Conservation (phyloP, 2,113 vertebrate genomes). For the Ranitomeya imitator region DNA sequence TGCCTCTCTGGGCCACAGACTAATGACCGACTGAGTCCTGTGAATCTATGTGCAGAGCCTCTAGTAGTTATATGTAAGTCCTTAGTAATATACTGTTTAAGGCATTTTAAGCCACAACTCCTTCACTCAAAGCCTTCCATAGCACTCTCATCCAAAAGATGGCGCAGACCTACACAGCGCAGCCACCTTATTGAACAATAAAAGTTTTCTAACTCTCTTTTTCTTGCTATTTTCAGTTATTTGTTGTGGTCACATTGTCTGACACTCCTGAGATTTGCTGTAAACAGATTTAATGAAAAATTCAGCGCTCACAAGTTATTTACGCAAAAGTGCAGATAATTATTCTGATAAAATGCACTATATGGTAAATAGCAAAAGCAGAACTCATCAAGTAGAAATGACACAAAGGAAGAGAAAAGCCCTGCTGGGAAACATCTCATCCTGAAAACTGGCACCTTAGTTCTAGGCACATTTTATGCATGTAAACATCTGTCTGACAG, state of each 20-base stretch:
- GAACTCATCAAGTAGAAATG: constrained; percentile 30
- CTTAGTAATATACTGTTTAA: too few relatives aligned
- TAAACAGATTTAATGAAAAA: constrained; percentile 3
- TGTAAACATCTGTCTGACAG: constrained; percentile 53
- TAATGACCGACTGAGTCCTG: too few relatives aligned
- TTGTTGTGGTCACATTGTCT: background rate
- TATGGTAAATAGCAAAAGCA: constrained; percentile 1
- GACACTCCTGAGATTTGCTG: background rate
- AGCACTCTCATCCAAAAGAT: too few relatives aligned
- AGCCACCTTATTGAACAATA: background rate
- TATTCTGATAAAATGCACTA: background rate
- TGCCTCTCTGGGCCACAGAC: too few relatives aligned
- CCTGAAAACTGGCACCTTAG: constrained; percentile 22
- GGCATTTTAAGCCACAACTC: too few relatives aligned
- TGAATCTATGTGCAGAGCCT: too few relatives aligned
- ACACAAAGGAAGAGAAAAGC: constrained; percentile 37
- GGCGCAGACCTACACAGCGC: too few relatives aligned
- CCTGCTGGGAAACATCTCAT: constrained; percentile 25
- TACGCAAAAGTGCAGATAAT: background rate
- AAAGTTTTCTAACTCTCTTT: background rate
- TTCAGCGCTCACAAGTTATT: background rate
- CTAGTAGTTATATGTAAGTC: too few relatives aligned
- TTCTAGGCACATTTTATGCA: constrained; percentile 25
- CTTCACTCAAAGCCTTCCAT: too few relatives aligned
- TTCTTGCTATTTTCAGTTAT: background rate